Conservation (phyloP, 2,888 invertebrate genomes). For the Melinaea marsaeus region DNA sequence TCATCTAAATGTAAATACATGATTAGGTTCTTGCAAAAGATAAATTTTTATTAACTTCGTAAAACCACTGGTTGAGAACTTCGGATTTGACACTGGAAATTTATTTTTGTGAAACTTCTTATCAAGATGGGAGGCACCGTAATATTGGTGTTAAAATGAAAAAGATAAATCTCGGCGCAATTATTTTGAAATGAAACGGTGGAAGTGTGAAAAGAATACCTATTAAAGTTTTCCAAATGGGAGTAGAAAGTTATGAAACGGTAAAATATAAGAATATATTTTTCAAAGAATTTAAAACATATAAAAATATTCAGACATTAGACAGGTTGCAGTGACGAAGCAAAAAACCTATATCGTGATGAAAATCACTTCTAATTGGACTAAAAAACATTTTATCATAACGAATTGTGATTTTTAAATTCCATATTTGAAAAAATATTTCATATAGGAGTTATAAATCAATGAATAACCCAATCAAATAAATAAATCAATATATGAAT, state of each 20-base stretch:
- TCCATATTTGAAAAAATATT: too few relatives aligned
- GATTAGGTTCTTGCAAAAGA: slow-evolving; percentile 11
- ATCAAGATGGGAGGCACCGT: slow-evolving; percentile 7
- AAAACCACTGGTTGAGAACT: slow-evolving; percentile 18
- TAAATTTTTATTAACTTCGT: slow-evolving; percentile 23
- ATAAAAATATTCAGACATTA: slow-evolving; percentile 20
- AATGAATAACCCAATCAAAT: too few relatives aligned
- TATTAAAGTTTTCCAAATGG: too few relatives aligned
- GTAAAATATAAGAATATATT: too few relatives aligned
- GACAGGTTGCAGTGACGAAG: slow-evolving; percentile 36
- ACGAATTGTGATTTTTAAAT: slow-evolving; percentile 6
- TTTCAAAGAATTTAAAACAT: background rate
- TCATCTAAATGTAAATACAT: slow-evolving; percentile 24
- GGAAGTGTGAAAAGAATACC: too few relatives aligned
- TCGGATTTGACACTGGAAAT: slow-evolving; percentile 16
- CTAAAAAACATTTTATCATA: background rate
- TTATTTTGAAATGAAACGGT: too few relatives aligned
- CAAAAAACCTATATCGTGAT: slow-evolving; percentile 33
- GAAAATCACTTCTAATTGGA: slow-evolving; percentile 39
- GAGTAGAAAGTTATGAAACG: too few relatives aligned
- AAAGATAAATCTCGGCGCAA: slow-evolving; percentile 10
- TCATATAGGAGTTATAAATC: too few relatives aligned
- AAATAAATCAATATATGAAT: too few relatives aligned
- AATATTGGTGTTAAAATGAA: slow-evolving; percentile 11
- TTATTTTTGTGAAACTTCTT: slow-evolving; percentile 14